Evolutionary conservation across 2,888 invertebrate genomes (phyloP).

Genomic region (Villa cingulata): DNA sequence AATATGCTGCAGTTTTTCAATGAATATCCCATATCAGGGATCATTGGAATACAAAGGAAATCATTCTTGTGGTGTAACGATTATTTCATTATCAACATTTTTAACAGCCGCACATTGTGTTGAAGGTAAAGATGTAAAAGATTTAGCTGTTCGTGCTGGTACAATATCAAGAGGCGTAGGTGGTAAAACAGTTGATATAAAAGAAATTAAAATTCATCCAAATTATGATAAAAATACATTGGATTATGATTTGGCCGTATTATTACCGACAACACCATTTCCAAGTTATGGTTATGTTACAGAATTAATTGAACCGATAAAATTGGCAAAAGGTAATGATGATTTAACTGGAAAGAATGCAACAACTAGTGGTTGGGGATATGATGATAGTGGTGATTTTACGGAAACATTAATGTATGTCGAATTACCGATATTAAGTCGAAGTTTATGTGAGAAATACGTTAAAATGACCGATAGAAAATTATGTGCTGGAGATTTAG

Average conservation of each 20-base stretch:
- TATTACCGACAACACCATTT: background rate
- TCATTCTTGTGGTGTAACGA: background rate
- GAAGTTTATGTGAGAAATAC: slow-evolving; percentile 27
- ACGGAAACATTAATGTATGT: slow-evolving; percentile 31
- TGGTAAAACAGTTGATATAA: background rate
- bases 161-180: background rate
- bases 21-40: background rate
- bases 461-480: slow-evolving; percentile 5
- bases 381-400: background rate
- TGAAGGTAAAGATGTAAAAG: background rate
- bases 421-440: slow-evolving; percentile 35
- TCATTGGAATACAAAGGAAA: background rate
- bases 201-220: background rate
- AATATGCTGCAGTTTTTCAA: background rate
- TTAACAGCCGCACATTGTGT: background rate
- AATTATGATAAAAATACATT: background rate
- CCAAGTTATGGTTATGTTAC: background rate
- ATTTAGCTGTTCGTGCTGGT: background rate
- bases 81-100: background rate
- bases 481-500: slow-evolving; percentile 10
- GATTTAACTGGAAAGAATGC: background rate
- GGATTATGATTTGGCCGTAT: background rate
- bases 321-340: background rate
- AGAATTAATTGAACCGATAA: background rate
- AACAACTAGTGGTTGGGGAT: background rate